Percentiles rank a stretch among this genome's conserved stretches.
phyloP scores from a whole-genome alignment of 2,113 vertebrate genomes.

The Actenoides hombroni region DNA sequence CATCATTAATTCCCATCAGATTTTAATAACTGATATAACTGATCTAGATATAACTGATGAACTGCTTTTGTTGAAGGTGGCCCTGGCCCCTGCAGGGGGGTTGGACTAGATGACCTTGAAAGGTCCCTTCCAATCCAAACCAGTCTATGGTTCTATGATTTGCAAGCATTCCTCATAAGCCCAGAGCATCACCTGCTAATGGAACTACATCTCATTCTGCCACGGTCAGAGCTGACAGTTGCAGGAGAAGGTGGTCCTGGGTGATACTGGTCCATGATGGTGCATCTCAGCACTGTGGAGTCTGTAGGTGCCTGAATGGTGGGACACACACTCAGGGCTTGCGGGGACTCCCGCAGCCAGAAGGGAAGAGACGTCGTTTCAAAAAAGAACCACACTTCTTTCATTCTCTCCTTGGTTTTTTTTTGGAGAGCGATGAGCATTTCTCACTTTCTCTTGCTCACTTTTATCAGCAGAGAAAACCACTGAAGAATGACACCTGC shows the following conservation, averaged over 20 bases:
- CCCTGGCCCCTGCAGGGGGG: background rate
- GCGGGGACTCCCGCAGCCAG: background rate
- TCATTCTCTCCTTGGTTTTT: background rate
- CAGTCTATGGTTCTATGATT: background rate
- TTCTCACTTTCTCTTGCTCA: background rate
- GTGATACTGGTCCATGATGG: fast-evolving
- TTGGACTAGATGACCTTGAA: background rate
- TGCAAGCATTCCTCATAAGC: background rate
- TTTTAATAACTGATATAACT: background rate
- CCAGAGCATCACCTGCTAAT: background rate
- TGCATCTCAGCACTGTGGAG: fast-evolving
- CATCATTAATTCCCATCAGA: background rate
- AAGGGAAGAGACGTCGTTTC: background rate
- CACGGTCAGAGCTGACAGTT: fast-evolving
- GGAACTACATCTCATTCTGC: background rate
- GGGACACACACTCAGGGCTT: fast-evolving
- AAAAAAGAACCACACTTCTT: background rate
- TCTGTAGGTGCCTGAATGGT: fast-evolving
- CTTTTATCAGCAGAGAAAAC: background rate
- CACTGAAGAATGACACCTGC: background rate
- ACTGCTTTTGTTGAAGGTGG: background rate
- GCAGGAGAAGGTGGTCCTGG: background rate
- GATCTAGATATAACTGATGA: background rate
- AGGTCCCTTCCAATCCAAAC: background rate
- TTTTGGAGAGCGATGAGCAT: background rate